Base-by-base conservation (phyloP, 2,797 vertebrate genomes). In the Perodicticus potto region DNA sequence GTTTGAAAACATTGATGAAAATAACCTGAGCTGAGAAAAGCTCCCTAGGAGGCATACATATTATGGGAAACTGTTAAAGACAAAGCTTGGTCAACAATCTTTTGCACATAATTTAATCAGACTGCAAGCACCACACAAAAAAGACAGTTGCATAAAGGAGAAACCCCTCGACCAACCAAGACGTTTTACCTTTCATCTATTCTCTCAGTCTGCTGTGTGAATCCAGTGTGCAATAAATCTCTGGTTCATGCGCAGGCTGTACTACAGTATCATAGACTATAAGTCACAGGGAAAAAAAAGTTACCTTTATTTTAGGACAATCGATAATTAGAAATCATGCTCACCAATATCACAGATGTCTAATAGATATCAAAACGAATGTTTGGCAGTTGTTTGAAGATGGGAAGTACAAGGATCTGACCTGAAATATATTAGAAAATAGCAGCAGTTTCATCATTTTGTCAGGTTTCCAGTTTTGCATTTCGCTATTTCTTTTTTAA, bases 1-100 rank as follows among this genome's bases (percentile, higher is more conserved):
- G 93, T 98, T 98, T 98, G 98, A 98, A 98, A 98, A 98, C 96
- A 98, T 98, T 98, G 98, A 98, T 99, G 98, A 98, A 98, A 99
- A 98, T 98, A 98, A 99, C 98, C 98, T 98, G 98, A 98, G 85
- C 97, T 98, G 96, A 98, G 98, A 98, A 98, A 98, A 98, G 96
- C 97, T 98, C 97, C 97, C 98, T 98, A 93, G 93, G 98, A 98
- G 97, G 97, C 97, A 98, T 97, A 96, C 91, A 97, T 96, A 95
- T 98, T 98, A 98, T 98, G 98, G 98, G 98, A 98, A 98, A 98
- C 96, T 97, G 97, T 97, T 97, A 97, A 98, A 98, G 98, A 98
- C 98, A 98, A 98, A 98, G 94, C 98, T 98, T 98, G 97, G 98
- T 98, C 98, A 98, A 93, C 98, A 98, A 98, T 98, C 98, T 98